Base-by-base conservation (phyloP, 2,113 vertebrate genomes). In the Clinocottus analis region DNA sequence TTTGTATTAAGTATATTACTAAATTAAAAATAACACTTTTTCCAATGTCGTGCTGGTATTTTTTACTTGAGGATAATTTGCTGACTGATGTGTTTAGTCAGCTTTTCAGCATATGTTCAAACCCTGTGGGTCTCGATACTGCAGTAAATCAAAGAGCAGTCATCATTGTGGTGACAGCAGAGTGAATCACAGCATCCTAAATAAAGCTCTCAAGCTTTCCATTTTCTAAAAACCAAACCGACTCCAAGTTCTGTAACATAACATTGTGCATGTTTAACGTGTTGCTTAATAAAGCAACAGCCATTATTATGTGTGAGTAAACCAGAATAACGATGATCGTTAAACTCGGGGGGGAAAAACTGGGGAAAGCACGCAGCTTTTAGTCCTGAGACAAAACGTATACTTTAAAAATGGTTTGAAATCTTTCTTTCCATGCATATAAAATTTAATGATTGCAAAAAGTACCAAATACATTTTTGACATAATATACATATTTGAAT, bases 211-310 rank as follows among this genome's bases (percentile, higher is more conserved):
- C 45, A 21, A 49, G 70, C 77, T 89, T 87, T 85, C 77, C 89
- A 90, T 90, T 90, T 85, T 92, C 72, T 86, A 81, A 87, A 89
- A 83, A 87, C 65, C 31, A 35, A 86, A 87, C 80, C 87, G 75
- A 86, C 68, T 39, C 63, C 58, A 39, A 56, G 69, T 43, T 80
- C 73, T 84, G 33, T 79, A 80, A 87, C 77, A 83, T 84, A 78
- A 72, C 67, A 73, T 27, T 77, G 61, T 86, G 73, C 72, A 81
- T 58, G 58, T 71, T 87, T 55, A 75, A 89, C 81, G 81, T 81
- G 78, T 79, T 80, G 68, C 80, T 87, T 85, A 85, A 93, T 78
- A 61, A 86, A 83, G 90, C 71, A 88, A 90, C 85, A 69, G 75
- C 71, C 29, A n/a, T 70, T 77, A 74, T 83, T 82, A 81, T 68